Evolutionary conservation across 2,888 invertebrate species (phyloP), one percentile per base, ranked within the genome.

Genomic region (Muschampia plurimacula): DNA sequence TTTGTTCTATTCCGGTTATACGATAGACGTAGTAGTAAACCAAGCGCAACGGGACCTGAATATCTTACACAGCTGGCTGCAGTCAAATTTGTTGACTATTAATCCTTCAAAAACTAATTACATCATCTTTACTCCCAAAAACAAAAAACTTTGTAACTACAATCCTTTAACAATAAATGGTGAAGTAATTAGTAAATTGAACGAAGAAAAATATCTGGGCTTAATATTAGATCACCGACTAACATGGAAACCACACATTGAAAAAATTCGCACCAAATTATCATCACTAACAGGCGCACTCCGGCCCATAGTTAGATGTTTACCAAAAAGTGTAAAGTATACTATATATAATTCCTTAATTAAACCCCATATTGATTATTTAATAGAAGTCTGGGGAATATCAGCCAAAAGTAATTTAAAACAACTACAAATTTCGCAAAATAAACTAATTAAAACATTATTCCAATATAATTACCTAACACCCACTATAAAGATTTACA

Each of bases 231-330:
- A 57, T 57, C 57, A 57, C 57, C 57, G 5, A 28, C 1, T 57
- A 55, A 55, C 55, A 22, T 55, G 55, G 55, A 55, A 55, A 55
- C 55, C 55, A 12, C 55, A 55, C 15, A 55, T 55, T 55, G 55
- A 55, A 55, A 55, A 55, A 22, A 9, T 55, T 55, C 55, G 55
- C 10, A 6, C 9, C 10, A 55, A 55, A 55, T 22, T 55, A 22
- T 55, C 55, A 10, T 55, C 55, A 10, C 22, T 55, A 55, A 55
- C 55, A 55, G 55, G 55, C 10, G 55, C 22, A 10, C 55, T 55
- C 0, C 55, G 55, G 10, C 55, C 55, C 55, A 55, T 55, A 10
- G 55, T 12, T 55, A 55, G 55, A 22, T 55, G 55, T 22, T 55
- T 55, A 28, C 55, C 55, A 22, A 55, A 55, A 55, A 55, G 28